Evolutionary conservation across 2,113 vertebrate genomes (phyloP).

Genomic region (Poeciliopsis turrubarensis): DNA sequence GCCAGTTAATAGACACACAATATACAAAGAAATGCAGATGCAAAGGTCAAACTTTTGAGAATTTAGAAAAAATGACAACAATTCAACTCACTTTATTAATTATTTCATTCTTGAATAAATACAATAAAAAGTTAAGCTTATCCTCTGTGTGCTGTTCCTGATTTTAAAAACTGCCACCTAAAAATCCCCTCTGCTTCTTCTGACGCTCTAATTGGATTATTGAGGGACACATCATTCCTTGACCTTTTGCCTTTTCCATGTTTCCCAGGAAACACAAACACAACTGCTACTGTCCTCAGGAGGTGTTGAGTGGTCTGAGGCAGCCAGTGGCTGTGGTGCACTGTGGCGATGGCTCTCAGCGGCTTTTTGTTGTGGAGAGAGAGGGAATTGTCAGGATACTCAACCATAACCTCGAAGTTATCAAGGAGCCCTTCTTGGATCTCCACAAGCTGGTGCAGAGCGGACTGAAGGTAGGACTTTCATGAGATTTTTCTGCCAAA

Average conservation of each 20-base stretch:
- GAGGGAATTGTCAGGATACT: slow-evolving; percentile 96
- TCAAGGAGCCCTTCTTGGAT: slow-evolving; percentile 97
- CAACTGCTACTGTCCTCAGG: slow-evolving; percentile 97
- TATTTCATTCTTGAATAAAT: background rate
- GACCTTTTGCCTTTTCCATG: slow-evolving; percentile 63
- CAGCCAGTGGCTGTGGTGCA: slow-evolving; percentile 91
- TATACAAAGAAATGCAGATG: too few species aligned
- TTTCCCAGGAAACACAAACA: slow-evolving; percentile 96
- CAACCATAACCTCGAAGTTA: slow-evolving; percentile 87
- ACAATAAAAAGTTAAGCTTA: background rate
- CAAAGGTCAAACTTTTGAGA: too few species aligned
- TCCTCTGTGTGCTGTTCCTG: slow-evolving; percentile 1
- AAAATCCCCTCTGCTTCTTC: background rate
- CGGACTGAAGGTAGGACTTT: slow-evolving; percentile 92
- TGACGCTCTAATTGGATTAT: slow-evolving; percentile 46
- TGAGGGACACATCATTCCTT: slow-evolving; percentile 34
- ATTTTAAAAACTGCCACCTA: background rate
- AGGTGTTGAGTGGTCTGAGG: slow-evolving; percentile 90
- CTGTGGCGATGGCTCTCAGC: slow-evolving; percentile 93
- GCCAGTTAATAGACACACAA: too few species aligned
- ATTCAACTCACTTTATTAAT: too few species aligned
- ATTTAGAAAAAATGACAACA: too few species aligned
- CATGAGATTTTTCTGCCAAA: background rate
- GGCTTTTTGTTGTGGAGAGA: slow-evolving; percentile 96
- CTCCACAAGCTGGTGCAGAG: slow-evolving; percentile 99